These are phyloP conservation scores for Lipotes vexillifer DNA, from an alignment of 2,113 vertebrate species.

Conservation along the genomic window DNA sequence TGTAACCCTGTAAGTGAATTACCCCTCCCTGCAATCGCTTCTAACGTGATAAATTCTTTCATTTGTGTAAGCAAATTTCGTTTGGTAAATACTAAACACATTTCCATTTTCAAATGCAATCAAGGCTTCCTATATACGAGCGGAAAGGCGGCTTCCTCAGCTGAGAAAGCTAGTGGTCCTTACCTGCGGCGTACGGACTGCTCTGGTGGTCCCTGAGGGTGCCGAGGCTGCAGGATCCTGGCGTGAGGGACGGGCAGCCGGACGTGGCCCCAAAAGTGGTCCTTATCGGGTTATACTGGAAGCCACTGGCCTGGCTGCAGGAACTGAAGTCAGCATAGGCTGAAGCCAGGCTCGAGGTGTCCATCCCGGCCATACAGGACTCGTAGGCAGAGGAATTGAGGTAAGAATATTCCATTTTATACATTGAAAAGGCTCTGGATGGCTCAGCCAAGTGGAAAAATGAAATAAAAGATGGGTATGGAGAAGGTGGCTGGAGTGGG, in stretches of 20 bases:
- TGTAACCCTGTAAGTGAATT: constrained; percentile 99
- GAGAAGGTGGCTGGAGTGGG: constrained; percentile 89
- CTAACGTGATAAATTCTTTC: constrained; percentile 99
- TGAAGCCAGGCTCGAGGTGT: constrained; percentile 99
- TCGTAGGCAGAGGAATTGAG: constrained; percentile 99
- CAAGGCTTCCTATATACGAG: constrained; percentile 94
- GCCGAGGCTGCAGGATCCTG: constrained; percentile 98
- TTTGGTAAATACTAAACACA: constrained; percentile 99
- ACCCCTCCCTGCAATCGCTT: constrained; percentile 99
- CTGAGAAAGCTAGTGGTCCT: constrained; percentile 86
- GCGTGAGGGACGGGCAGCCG: constrained; percentile 98
- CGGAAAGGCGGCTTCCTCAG: constrained; percentile 81
- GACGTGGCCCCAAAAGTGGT: constrained; percentile 99
- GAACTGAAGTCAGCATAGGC: constrained; percentile 99
- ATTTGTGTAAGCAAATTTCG: constrained; percentile 99
- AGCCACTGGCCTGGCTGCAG: constrained; percentile 99
- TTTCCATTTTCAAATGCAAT: constrained; percentile 99
- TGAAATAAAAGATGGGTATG: constrained; percentile 83
- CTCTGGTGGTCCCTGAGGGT: constrained; percentile 99
- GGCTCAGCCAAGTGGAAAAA: constrained; percentile 88
- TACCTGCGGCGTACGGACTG: constrained; percentile 99
- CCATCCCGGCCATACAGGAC: constrained; percentile 99
- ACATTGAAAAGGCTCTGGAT: constrained; percentile 98
- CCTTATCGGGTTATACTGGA: constrained; percentile 99
- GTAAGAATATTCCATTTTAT: constrained; percentile 99